Base-by-base conservation (phyloP, 2,797 vertebrate genomes). In the Chrysocyon brachyurus region DNA sequence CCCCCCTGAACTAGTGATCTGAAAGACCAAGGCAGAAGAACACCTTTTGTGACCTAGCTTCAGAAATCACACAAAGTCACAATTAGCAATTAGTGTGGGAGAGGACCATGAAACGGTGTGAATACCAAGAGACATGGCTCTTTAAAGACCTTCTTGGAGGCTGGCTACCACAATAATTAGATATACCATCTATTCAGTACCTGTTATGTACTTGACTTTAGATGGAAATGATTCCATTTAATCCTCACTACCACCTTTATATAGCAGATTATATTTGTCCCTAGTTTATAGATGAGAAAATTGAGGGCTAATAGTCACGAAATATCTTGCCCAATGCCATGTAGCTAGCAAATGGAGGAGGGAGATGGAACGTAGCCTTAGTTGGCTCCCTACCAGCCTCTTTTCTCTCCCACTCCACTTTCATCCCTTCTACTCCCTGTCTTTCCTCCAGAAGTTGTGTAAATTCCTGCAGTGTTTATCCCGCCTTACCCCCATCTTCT, bases 151-250 rank as follows among this genome's bases (percentile, higher is more conserved):
- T 72, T 56, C 64, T 56, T 54, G 40, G 59, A 77, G 24, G 57
- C 70, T 66, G 46, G 52, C 72, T 63, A 21, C 63, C 54, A 8
- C 56, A 28, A 17, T 61, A 77, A 17, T n/a, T 57, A 77, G 26
- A 91, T 24, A 66, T n/a, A 12, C 31, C 19, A 33, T 78, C 79
- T 52, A 54, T 57, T 31, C 28, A 33, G 56, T 46, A 16, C 9
- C 33, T 46, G 16, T 31, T 16, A n/a, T 46, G 12, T 64, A 33
- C 46, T 64, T 82, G 83, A 46, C 49, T 95, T 72, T 81, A 33
- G 78, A 78, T 28, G 33, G 54, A 70, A 78, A 78, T 54, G 15
- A 88, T 78, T 15, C 59, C 78, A 63, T 78, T 84, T 92, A 63
- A 84, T 89, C 54, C 61, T 84, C 24, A 78, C 40, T 31, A 33